These are phyloP conservation scores for Saccostrea echinata DNA, from an alignment of 1,140 invertebrate genomes.

Conservation along the genomic window DNA sequence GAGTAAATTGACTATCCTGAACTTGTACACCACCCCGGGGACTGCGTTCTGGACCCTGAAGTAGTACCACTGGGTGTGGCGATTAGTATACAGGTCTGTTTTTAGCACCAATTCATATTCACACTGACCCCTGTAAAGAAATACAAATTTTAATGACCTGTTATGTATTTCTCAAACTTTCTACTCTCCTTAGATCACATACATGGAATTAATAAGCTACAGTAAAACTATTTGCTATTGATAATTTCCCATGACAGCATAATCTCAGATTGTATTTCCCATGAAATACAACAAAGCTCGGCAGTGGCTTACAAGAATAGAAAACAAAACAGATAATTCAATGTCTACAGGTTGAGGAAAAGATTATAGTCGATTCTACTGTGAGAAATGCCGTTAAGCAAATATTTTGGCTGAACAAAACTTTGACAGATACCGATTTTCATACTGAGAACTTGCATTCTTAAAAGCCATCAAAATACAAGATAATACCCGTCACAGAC, in stretches of 20 bases:
- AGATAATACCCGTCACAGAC: too few species aligned
- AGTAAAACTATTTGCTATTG: too few species aligned
- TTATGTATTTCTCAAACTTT: neutral
- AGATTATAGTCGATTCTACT: neutral
- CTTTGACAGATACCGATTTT: neutral
- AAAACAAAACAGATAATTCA: neutral
- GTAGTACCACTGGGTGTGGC: conserved; percentile 80
- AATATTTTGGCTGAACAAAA: conserved; percentile 3
- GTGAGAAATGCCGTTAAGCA: neutral
- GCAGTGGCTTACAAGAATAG: neutral
- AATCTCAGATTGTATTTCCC: neutral
- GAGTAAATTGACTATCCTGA: conserved; percentile 78
- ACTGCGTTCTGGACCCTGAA: conserved; percentile 77
- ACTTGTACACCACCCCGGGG: conserved; percentile 76
- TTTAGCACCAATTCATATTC: conserved; percentile 80
- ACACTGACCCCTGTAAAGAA: conserved; percentile 77
- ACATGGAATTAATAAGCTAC: too few species aligned
- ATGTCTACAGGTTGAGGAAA: neutral
- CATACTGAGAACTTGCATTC: neutral
- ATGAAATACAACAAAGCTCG: neutral
- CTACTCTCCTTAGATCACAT: neutral
- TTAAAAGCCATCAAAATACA: too few species aligned
- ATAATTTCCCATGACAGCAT: neutral
- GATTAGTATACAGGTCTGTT: conserved; percentile 78
- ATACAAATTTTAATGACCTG: conserved; percentile 44